Evolutionary conservation across 1,140 invertebrate species (phyloP).

Genomic region (Cyrtorhinus lividipennis): DNA sequence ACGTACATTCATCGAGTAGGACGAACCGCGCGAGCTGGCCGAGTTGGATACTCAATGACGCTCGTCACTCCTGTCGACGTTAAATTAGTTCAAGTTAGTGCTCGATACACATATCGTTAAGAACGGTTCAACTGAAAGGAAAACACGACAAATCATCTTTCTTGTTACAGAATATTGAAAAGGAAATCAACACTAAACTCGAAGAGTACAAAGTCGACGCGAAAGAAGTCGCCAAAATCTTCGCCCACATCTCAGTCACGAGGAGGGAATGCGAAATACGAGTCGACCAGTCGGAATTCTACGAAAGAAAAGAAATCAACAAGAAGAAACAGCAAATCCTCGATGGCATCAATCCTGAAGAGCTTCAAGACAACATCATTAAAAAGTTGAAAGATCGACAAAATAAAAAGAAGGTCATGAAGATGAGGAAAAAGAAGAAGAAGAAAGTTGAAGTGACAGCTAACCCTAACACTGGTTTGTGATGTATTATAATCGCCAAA

Average conservation of each 20-base stretch:
- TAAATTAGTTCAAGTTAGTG: slow-evolving; percentile 44
- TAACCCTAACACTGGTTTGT: too few species aligned
- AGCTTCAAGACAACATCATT: slow-evolving; percentile 42
- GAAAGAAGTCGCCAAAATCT: slow-evolving; percentile 71
- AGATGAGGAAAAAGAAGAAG: slow-evolving; percentile 13
- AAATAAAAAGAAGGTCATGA: slow-evolving; percentile 28
- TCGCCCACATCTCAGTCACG: slow-evolving; percentile 80
- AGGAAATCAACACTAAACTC: slow-evolving; percentile 69
- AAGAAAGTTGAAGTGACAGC: not conserved
- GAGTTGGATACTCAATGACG: slow-evolving; percentile 71
- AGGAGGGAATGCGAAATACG: slow-evolving; percentile 82
- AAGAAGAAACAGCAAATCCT: slow-evolving; percentile 74
- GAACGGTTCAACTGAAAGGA: too few species aligned
- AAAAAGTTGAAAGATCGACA: slow-evolving; percentile 31
- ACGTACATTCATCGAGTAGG: slow-evolving; percentile 97
- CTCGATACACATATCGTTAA: too few species aligned
- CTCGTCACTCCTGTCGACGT: slow-evolving; percentile 87
- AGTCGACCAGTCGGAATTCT: slow-evolving; percentile 82
- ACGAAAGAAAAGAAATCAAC: slow-evolving; percentile 74
- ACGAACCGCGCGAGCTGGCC: slow-evolving; percentile 83
- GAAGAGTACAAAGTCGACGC: slow-evolving; percentile 69
- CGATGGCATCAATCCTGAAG: slow-evolving; percentile 66
- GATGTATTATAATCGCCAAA: too few species aligned
- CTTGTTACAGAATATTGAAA: slow-evolving; percentile 52
- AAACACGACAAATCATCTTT: too few species aligned